Evolutionary conservation across 2,797 vertebrate species (phyloP), one percentile per base, ranked within the genome.

Genomic region (Cossypha heuglini): DNA sequence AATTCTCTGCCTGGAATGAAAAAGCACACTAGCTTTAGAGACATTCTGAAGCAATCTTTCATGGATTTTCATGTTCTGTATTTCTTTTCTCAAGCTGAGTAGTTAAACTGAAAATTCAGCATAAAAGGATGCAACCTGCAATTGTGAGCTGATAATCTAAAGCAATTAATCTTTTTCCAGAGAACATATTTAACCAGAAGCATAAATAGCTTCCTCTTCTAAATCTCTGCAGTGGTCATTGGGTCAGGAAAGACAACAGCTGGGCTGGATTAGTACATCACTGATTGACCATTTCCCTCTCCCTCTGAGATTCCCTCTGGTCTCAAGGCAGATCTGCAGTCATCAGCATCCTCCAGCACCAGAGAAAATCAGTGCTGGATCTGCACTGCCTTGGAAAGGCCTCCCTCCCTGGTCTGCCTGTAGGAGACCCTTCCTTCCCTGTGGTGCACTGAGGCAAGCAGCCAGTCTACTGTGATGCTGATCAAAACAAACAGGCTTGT

Each of bases 1-100:
- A 99, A 99, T 97, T 99, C 99, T 96, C 98, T 98, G 94, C 99
- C 99, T 99, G 80, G 43, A 95, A 95, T 48, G 42, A 94, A 97
- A 94, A 86, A 88, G 16, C 16, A 76, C 58, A n/a, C 13, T 28
- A 79, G 38, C 37, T 90, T 91, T 69, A 76, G 33, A 86, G 29
- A 66, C 8, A 10, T 63, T 86, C 46, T 88, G 45, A 81, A 78
- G 61, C n/a, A 74, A 25, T 57, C 45, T 49, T 81, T 45, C 63
- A 72, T 4, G 9, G 54, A 35, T 72, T 74, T 38, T 58, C 3
- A 66, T 84, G 61, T 88, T 91, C n/a, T 57, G 1, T 46, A n/a
- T 69, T 84, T 86, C 62, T 80, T 57, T 94, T 74, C 54, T 86
- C 51, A 75, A 81, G 28, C 3, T 63, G 49, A 91, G 25, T 12